phyloP scores from a whole-genome alignment of 2,113 vertebrate species.

The Aythya baeri region DNA sequence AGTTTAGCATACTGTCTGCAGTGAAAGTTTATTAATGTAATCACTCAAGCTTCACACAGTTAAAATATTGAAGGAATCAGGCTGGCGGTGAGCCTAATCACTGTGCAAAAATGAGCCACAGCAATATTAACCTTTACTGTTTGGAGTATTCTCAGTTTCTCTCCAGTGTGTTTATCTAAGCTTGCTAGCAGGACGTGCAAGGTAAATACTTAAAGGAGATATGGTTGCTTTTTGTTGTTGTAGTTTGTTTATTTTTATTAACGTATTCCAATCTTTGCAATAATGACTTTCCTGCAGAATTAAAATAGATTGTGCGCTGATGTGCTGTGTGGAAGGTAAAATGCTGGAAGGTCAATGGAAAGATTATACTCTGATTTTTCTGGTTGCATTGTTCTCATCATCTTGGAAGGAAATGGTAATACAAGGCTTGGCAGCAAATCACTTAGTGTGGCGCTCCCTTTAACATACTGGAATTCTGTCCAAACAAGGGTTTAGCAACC shows the following conservation, averaged over 20 bases:
- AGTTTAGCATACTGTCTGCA: neutral
- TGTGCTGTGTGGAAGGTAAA: neutral
- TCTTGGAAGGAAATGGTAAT: neutral
- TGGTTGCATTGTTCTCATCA: neutral
- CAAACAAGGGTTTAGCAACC: neutral
- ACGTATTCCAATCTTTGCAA: neutral
- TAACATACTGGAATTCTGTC: neutral
- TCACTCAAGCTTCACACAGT: conserved; percentile 35
- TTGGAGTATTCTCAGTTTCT: neutral
- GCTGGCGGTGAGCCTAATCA: conserved; percentile 25
- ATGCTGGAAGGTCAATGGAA: neutral
- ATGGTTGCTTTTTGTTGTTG: neutral
- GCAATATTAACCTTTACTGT: neutral
- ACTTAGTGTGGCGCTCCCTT: neutral
- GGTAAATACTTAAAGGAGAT: neutral
- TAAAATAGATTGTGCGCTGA: neutral
- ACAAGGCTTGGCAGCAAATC: neutral
- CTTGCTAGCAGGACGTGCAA: neutral
- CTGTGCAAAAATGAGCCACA: neutral
- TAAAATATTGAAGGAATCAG: conserved; percentile 12
- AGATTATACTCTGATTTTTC: neutral
- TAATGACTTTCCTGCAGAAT: neutral
- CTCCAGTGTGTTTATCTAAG: neutral
- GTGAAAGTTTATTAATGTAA: conserved; percentile 38
- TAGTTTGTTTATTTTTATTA: neutral